Conservation (phyloP, 2,888 invertebrate genomes). For the Agrochola lota region DNA sequence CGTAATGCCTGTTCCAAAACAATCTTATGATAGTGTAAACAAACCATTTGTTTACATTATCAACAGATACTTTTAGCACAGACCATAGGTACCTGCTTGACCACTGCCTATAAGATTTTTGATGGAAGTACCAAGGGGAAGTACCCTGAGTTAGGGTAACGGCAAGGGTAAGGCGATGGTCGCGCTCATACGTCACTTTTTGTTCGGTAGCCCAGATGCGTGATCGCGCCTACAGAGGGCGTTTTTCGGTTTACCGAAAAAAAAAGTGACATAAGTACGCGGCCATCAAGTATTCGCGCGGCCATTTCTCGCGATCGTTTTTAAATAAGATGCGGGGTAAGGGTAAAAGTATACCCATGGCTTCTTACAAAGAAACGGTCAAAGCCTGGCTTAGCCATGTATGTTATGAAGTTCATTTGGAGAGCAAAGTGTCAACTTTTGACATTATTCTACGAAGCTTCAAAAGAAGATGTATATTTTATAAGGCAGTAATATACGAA, state of each 20-base stretch:
- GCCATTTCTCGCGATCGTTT: no score
- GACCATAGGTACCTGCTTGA: constrained; percentile 12
- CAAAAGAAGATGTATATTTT: background rate
- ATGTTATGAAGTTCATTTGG: background rate
- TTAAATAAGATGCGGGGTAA: no score
- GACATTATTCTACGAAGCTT: constrained; percentile 5
- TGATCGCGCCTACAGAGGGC: no score
- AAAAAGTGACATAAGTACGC: no score
- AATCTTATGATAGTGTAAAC: background rate
- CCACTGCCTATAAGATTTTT: constrained; percentile 20
- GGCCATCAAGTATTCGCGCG: no score
- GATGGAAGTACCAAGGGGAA: constrained; percentile 34
- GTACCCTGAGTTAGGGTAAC: background rate
- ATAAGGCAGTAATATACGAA: background rate
- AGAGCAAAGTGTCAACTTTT: background rate
- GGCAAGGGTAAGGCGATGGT: background rate
- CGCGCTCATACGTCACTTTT: no score
- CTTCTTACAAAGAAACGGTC: background rate
- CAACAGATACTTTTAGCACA: background rate
- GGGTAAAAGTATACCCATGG: background rate
- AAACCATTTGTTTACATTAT: background rate
- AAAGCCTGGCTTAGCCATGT: background rate
- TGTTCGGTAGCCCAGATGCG: no score
- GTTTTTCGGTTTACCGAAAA: no score
- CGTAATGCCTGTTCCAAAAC: background rate